A percentile compares a stretch with the other conserved stretches of the same genome.
Conservation (phyloP, 2,888 invertebrate genomes). For the Ichneumon xanthorius region DNA sequence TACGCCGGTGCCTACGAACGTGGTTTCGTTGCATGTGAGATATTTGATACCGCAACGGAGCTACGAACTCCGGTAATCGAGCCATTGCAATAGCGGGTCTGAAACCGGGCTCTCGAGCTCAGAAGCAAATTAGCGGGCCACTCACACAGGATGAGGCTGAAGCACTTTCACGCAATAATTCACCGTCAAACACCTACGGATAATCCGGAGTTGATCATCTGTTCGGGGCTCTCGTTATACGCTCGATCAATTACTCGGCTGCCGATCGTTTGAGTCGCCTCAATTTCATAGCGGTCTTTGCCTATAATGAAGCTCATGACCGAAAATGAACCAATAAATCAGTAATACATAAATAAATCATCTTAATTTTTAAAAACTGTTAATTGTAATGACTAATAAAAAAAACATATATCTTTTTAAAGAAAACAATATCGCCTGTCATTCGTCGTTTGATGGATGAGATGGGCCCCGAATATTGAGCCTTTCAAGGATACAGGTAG, state of each 20-base stretch:
- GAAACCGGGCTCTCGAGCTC: background rate
- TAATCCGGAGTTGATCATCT: background rate
- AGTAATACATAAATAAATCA: no score
- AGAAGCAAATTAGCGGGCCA: background rate
- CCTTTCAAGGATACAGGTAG: slow-evolving; percentile 61
- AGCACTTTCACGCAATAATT: background rate
- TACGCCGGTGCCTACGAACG: background rate
- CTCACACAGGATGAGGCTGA: background rate
- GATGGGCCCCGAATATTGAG: slow-evolving; percentile 30
- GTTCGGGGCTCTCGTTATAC: background rate
- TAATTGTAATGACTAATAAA: no score
- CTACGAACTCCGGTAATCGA: background rate
- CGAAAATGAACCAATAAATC: no score
- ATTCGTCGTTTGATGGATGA: no score
- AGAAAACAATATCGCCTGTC: no score
- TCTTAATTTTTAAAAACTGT: no score
- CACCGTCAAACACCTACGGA: background rate
- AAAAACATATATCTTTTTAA: no score
- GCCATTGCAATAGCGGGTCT: background rate
- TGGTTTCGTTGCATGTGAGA: background rate
- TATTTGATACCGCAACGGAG: background rate
- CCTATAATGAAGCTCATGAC: no score
- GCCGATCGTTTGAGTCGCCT: background rate
- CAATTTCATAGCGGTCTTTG: background rate
- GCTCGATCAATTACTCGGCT: background rate